Evolutionary conservation across 2,888 invertebrate genomes (phyloP).

Genomic region (Petrolisthes manimaculis): DNA sequence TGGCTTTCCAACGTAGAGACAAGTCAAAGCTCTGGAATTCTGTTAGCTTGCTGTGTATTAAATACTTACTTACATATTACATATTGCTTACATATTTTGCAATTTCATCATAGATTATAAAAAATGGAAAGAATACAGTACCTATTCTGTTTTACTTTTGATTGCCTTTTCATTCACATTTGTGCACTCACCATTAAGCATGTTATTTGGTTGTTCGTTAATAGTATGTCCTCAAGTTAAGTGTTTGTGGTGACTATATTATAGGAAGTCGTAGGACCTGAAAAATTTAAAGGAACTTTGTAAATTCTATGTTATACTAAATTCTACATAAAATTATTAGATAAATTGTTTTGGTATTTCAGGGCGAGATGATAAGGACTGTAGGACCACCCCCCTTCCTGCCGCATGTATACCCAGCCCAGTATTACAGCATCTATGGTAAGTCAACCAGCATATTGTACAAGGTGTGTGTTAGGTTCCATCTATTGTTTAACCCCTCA

Average conservation of each 20-base stretch:
- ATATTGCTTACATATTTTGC: too few species aligned
- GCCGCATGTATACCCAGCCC: conserved; percentile 47
- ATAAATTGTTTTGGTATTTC: background rate
- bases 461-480: too few species aligned
- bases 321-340: background rate
- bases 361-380: conserved; percentile 51
- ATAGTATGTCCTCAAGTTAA: too few species aligned
- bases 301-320: too few species aligned
- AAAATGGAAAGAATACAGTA: too few species aligned
- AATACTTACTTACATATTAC: background rate
- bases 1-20: background rate
- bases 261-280: background rate
- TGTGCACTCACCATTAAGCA: too few species aligned
- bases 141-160: too few species aligned
- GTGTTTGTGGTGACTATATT: background rate
- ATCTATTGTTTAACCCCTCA: too few species aligned
- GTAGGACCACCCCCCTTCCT: conserved; percentile 40
- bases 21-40: background rate
- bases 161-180: too few species aligned
- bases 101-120: too few species aligned
- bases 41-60: background rate
- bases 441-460: conserved; percentile 6
- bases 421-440: conserved; percentile 50
- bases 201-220: too few species aligned
- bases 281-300: background rate